Conservation (phyloP, 2,888 invertebrate genomes). For the Lasius platythorax region DNA sequence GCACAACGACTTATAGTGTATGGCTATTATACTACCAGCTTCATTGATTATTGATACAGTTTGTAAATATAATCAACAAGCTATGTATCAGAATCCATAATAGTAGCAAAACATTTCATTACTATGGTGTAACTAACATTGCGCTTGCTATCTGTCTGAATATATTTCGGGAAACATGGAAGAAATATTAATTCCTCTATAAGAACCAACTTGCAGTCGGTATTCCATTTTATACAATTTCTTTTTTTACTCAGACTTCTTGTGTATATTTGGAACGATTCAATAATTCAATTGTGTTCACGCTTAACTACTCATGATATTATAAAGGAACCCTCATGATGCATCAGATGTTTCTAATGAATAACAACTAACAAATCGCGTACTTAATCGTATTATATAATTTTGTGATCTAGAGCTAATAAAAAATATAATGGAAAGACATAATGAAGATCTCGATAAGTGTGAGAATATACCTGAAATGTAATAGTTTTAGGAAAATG, state of each 20-base stretch:
- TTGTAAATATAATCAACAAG: constrained; percentile 40
- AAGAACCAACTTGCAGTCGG: neutral
- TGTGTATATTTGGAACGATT: neutral
- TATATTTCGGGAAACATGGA: constrained; percentile 25
- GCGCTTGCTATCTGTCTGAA: constrained; percentile 7
- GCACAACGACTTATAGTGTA: constrained; percentile 22
- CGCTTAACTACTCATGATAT: constrained; percentile 37
- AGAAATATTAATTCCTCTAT: constrained; percentile 34
- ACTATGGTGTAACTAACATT: constrained; percentile 15
- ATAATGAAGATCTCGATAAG: constrained; percentile 61
- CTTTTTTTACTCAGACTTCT: neutral
- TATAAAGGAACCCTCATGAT: constrained; percentile 34
- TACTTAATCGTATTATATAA: constrained; percentile 40
- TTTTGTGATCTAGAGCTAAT: constrained; percentile 57
- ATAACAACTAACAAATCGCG: constrained; percentile 55
- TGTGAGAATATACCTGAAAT: constrained; percentile 58
- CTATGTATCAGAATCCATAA: constrained; percentile 14
- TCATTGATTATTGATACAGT: constrained; percentile 16
- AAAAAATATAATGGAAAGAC: constrained; percentile 68
- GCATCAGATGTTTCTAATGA: constrained; percentile 36
- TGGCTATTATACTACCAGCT: constrained; percentile 3
- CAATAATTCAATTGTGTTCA: constrained; percentile 9
- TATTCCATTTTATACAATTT: neutral
- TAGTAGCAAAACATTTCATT: constrained; percentile 28
- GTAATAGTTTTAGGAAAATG: neutral